A percentile compares a stretch with the other conserved stretches of the same genome.
Conservation (phyloP, 2,113 vertebrate species). For the Daphoenositta chrysoptera region DNA sequence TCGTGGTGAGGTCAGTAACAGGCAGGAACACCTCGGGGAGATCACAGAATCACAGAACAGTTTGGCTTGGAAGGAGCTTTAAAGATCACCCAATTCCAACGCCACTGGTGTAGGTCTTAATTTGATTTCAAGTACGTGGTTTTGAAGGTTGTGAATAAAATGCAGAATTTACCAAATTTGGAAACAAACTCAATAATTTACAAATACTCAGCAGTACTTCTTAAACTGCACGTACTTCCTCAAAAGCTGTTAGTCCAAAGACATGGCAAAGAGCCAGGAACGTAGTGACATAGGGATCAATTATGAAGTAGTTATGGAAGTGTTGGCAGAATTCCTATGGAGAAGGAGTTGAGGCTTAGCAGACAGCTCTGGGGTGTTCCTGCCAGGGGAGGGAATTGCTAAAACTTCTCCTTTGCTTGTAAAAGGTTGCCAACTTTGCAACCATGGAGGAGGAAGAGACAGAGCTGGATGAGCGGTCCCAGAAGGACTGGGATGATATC, state of each 20-base stretch:
- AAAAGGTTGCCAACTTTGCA: constrained; percentile 95
- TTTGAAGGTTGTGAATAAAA: constrained; percentile 2
- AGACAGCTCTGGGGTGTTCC: neutral
- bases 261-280: neutral
- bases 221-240: constrained; percentile 33
- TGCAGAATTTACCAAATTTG: constrained; percentile 21
- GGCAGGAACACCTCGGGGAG: neutral
- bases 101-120: neutral
- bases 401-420: neutral
- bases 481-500: constrained; percentile 92
- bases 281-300: neutral
- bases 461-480: constrained; percentile 80
- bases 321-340: constrained; percentile 15
- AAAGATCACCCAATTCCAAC: neutral
- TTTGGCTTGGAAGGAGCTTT: neutral
- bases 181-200: neutral
- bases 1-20: neutral
- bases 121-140: neutral
- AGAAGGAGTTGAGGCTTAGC: constrained; percentile 13
- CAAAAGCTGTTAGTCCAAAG: constrained; percentile 7
- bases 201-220: neutral
- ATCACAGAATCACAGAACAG: neutral
- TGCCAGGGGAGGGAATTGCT: neutral
- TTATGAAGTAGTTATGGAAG: constrained; percentile 27
- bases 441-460: constrained; percentile 90